These are phyloP conservation scores for Zoanthus sansibaricus DNA, from an alignment of 92 coral and sea anemone genomes.

Conservation along the genomic window DNA sequence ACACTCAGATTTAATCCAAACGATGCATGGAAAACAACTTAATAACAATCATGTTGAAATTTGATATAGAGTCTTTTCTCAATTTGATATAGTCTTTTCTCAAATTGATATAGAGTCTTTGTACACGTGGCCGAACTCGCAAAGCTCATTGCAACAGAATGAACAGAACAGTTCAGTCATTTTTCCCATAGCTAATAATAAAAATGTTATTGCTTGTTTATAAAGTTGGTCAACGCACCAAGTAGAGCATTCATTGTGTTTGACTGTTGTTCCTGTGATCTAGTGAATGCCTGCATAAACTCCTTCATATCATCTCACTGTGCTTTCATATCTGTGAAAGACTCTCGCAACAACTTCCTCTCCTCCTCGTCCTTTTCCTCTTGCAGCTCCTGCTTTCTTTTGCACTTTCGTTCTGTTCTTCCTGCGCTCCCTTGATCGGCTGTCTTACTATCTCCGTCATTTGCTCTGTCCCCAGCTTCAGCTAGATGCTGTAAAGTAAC, in stretches of 20 bases:
- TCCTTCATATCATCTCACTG: conserved; percentile 61
- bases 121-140: conserved; percentile 14
- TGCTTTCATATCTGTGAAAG: conserved; percentile 31
- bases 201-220: conserved; percentile 8
- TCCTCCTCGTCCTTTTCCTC: conserved; percentile 58
- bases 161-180: conserved; percentile 9
- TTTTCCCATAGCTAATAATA: conserved; percentile 11
- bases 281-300: conserved; percentile 46
- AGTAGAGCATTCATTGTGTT: conserved; percentile 56
- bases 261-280: conserved; percentile 51
- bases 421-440: background rate
- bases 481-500: conserved; percentile 32
- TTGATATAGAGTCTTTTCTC: conserved; percentile 3
- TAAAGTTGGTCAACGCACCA: conserved; percentile 49
- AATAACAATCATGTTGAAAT: too few species aligned
- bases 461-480: conserved; percentile 16
- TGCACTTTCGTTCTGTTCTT: conserved; percentile 38
- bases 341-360: conserved; percentile 25
- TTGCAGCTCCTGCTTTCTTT: conserved; percentile 20
- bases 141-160: conserved; percentile 13
- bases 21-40: conserved; percentile 8
- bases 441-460: background rate
- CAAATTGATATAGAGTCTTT: background rate
- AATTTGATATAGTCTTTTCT: conserved; percentile 3
- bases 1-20: background rate